A percentile compares a stretch with the other conserved stretches of the same genome.
phyloP scores from a whole-genome alignment of 2,113 vertebrate species.

The Micronycteris hirsuta region DNA sequence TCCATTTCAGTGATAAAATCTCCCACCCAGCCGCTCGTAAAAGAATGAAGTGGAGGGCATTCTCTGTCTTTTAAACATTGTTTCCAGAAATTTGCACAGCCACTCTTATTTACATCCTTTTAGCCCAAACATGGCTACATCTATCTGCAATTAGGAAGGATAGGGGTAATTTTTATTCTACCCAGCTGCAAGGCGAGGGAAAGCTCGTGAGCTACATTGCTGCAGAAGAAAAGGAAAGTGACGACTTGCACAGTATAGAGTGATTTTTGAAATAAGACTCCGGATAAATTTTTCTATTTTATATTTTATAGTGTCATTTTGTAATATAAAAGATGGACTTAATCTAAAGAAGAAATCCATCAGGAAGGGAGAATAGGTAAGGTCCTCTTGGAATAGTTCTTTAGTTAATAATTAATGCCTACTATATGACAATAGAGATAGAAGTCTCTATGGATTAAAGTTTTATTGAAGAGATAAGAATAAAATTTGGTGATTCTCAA shows the following conservation, averaged over 20 bases:
- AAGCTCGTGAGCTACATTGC: background rate
- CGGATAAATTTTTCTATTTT: background rate
- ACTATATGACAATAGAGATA: background rate
- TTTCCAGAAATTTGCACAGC: background rate
- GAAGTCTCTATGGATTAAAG: background rate
- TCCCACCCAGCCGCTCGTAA: background rate
- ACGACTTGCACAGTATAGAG: background rate
- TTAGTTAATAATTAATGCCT: background rate
- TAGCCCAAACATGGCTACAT: background rate
- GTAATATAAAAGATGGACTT: background rate
- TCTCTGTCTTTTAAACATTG: background rate
- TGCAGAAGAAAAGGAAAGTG: background rate
- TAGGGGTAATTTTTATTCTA: background rate
- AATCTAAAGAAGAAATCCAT: background rate
- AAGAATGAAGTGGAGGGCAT: background rate
- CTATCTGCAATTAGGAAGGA: background rate
- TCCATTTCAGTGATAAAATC: background rate
- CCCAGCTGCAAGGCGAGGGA: background rate
- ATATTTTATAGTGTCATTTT: background rate
- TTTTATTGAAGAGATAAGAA: background rate
- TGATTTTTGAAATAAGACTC: background rate
- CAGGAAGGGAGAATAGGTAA: background rate
- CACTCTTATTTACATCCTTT: background rate
- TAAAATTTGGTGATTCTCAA: background rate
- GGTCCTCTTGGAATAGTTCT: background rate